Conservation (phyloP, 64 coral and sea anemone species). For the Pachyseris speciosa region DNA sequence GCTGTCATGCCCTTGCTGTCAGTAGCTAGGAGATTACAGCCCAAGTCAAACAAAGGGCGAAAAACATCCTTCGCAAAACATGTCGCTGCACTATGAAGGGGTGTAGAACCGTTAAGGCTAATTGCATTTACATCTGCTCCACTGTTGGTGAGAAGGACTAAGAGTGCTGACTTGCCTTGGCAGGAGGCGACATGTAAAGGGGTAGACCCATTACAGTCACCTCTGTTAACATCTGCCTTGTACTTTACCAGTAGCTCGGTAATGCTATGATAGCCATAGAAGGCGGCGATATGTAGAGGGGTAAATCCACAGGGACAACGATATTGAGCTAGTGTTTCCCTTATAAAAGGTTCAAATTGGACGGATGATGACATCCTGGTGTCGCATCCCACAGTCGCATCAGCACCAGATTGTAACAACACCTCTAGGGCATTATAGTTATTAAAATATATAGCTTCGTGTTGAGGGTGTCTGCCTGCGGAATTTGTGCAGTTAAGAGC, state of each 20-base stretch:
- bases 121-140: constrained; percentile 21
- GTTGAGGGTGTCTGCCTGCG: constrained; percentile 45
- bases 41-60: constrained; percentile 39
- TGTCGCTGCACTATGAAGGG: constrained; percentile 59
- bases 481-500: constrained; percentile 31
- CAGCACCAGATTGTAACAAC: constrained; percentile 46
- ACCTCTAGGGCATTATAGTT: constrained; percentile 11
- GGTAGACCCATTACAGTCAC: constrained; percentile 45
- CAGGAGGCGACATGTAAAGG: constrained; percentile 76
- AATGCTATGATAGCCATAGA: constrained; percentile 32
- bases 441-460: constrained; percentile 60
- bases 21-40: constrained; percentile 4
- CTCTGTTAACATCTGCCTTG: background rate
- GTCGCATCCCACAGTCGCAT: constrained; percentile 19
- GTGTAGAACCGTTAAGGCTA: constrained; percentile 52
- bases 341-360: too few species aligned
- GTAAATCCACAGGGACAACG: constrained; percentile 55
- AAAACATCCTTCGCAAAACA: constrained; percentile 37
- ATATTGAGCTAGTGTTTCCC: background rate
- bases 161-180: background rate
- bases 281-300: constrained; percentile 61
- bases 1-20: constrained; percentile 53
- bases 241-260: constrained; percentile 18
- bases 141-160: background rate
- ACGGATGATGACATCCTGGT: background rate